Evolutionary conservation across 1,140 invertebrate genomes (phyloP).

Genomic region (Linepithema humile): DNA sequence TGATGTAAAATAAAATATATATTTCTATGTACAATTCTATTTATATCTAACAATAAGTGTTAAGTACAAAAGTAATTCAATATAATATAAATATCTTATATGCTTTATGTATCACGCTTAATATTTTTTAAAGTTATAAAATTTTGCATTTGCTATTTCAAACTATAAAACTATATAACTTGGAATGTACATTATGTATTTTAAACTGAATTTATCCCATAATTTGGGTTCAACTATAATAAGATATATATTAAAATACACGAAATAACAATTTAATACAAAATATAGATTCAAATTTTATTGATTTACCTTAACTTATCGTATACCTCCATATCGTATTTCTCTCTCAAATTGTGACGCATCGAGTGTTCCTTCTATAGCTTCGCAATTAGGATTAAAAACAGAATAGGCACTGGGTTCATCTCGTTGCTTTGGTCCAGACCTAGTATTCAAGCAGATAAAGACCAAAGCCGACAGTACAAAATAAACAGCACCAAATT

Average conservation of each 20-base stretch:
- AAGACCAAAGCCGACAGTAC: slow-evolving; percentile 91
- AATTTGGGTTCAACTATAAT: no score
- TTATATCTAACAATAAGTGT: slow-evolving; percentile 20
- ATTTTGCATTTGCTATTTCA: no score
- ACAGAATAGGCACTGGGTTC: slow-evolving; percentile 98
- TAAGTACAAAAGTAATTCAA: not conserved
- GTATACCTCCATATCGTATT: slow-evolving; percentile 87
- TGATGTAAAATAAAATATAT: not conserved
- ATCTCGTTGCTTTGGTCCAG: slow-evolving; percentile 87
- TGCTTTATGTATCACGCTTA: not conserved
- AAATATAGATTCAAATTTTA: not conserved
- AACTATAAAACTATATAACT: no score
- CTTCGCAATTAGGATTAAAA: slow-evolving; percentile 97
- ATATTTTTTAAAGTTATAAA: not conserved
- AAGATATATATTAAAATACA: not conserved
- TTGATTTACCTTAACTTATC: slow-evolving; percentile 31
- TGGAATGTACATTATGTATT: no score
- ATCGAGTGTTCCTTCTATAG: slow-evolving; percentile 96
- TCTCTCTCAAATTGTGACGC: slow-evolving; percentile 97
- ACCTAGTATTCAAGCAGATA: slow-evolving; percentile 94
- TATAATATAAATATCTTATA: slow-evolving; percentile 7
- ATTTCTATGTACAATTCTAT: slow-evolving; percentile 12
- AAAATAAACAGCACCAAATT: slow-evolving; percentile 97
- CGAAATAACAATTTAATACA: not conserved
- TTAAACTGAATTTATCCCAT: no score